Evolutionary conservation across 1,140 invertebrate species (phyloP).

Genomic region (Vanessa atalanta): DNA sequence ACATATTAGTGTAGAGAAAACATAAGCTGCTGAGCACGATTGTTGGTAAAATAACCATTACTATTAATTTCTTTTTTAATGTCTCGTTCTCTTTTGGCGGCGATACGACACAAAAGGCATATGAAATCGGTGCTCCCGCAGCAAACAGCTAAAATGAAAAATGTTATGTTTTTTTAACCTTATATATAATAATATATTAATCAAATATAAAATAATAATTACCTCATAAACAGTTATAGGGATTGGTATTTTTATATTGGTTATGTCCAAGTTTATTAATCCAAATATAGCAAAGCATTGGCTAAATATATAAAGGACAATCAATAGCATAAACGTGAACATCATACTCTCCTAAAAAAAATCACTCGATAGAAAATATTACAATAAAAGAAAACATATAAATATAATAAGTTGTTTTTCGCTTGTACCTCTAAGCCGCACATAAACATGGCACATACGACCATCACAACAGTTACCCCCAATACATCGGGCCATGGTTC

Average conservation of each 20-base stretch:
- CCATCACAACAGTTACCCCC: conserved; percentile 84
- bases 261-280: conserved; percentile 71
- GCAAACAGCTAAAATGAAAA: conserved; percentile 65
- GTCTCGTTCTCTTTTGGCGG: conserved; percentile 60
- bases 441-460: conserved; percentile 86
- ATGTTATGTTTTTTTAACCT: not conserved
- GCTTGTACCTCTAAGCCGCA: conserved; percentile 83
- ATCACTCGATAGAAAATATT: not conserved
- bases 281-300: conserved; percentile 74
- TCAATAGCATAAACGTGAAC: conserved; percentile 71
- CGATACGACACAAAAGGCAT: conserved; percentile 65
- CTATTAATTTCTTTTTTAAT: conserved; percentile 60
- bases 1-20: conserved; percentile 74
- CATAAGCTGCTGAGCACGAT: conserved; percentile 63
- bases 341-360: conserved; percentile 74
- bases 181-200: not conserved
- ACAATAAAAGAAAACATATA: conserved; percentile 16
- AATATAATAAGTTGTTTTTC: conserved; percentile 20
- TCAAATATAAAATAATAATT: conserved; percentile 8
- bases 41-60: conserved; percentile 64
- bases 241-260: conserved; percentile 70
- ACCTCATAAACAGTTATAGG: conserved; percentile 73
- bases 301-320: conserved; percentile 70
- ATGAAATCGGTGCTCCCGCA: conserved; percentile 69
- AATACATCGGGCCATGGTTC: conserved; percentile 86